Base-by-base conservation (phyloP, 2,797 vertebrate species). In the Delichon dasypus region DNA sequence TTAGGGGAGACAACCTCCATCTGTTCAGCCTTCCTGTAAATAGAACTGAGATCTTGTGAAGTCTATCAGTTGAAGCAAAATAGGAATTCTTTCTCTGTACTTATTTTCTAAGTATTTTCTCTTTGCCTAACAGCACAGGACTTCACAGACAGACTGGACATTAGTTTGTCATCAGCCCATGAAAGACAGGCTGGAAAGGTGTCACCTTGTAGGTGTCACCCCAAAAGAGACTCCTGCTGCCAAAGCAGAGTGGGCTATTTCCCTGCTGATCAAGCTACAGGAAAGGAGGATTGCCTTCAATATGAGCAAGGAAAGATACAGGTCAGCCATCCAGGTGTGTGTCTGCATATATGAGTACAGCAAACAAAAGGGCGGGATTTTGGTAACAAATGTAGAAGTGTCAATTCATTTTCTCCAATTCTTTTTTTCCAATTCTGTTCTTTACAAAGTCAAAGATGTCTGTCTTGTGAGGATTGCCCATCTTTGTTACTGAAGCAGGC, bases 281-380 rank as follows among this genome's bases (percentile, higher is more conserved):
- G 21, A 54, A 50, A 82, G 13, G 32, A 83, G 32, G 42, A 38
- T 27, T 45, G 5, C 4, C 30, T 32, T 50, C 47, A 4, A 5
- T 22, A 19, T 0, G 4, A 55, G 32, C n/a, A 73, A 67, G 18
- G 15, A 53, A 65, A 34, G 36, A 66, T 18, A 8, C 9, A 38
- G 26, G 17, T 81, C 38, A 72, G 26, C 12, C 34, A 57, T 3
- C 3, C 62, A 57, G 20, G 13, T 25, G 16, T 36, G 42, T 2
- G 1, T 20, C n/a, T 70, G 50, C 1, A 2, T 1, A 22, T 20
- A 26, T 3, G 2, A 29, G 18, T 22, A 45, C 16, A 67, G 53
- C 25, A 73, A 64, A 60, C 7, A 36, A 20, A 68, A 51, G 15
- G 5, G 9, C 47, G 20, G 5, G 4, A 1, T 32, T 85, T 78